Evolutionary conservation across 2,888 invertebrate genomes (phyloP), one percentile per base, ranked within the genome.

Genomic region (Octodonta nipae): DNA sequence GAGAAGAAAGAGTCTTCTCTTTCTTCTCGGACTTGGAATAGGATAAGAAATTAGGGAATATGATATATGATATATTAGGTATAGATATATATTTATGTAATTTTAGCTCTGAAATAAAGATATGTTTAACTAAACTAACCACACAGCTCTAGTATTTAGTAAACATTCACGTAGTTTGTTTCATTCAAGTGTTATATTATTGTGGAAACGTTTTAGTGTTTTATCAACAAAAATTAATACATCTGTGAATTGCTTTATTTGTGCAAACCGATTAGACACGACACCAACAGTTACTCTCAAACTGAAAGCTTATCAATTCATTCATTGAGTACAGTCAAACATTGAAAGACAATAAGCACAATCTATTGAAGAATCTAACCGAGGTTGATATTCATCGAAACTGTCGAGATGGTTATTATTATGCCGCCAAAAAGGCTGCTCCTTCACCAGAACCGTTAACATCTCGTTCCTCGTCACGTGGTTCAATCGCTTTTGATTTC

Each of bases 221-320:
- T 20, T 20, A 20, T 27, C 5, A 27, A 27, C 28, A 27, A 28
- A 28, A 28, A 28, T 28, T 13, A 15, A 28, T 28, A 5, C 28
- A 8, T 5, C n/a, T 13, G 28, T 28, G 15, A 28, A 15, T 15
- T 28, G 28, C 15, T 28, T 28, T 15, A 28, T 28, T 3, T 28
- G 28, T 28, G 28, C 11, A 15, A 28, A 28, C 4, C 10, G 13
- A 28, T 15, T 28, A 15, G 13, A 28, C 13, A 28, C 13, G 13
- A 4, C n/a, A 15, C 28, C 13, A n/a, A n/a, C 13, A 13, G 7
- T 28, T 27, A 10, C 11, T 12, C n/a, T 28, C 2, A 28, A 28
- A 14, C 28, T 13, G 14, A 28, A 14, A 13, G 15, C 15, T 13
- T 13, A n/a, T 15, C 2, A 28, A 28, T 28, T 13, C 6, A 14